phyloP scores from a whole-genome alignment of 2,797 vertebrate species.

The Rallus crepitans region DNA sequence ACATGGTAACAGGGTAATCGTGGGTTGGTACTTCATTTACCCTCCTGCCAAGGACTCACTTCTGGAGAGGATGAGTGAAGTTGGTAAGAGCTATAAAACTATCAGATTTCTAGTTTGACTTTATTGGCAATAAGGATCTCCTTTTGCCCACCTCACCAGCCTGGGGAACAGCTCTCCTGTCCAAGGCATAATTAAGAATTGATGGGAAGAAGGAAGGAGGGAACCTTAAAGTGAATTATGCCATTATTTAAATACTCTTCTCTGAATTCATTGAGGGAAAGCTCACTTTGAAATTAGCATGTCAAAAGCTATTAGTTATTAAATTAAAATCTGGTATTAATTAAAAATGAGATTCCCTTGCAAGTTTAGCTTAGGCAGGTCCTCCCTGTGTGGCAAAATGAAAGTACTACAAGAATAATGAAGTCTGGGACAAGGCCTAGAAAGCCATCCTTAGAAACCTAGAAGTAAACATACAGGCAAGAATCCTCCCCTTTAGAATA shows the following conservation, averaged over 20 bases:
- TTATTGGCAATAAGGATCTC: background rate
- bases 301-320: conserved; percentile 43
- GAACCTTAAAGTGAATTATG: background rate
- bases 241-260: conserved; percentile 49
- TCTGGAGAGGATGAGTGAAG: background rate
- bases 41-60: background rate
- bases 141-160: background rate
- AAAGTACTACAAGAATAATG: background rate
- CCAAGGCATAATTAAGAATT: conserved; percentile 4
- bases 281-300: conserved; percentile 39
- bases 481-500: background rate
- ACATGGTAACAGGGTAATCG: background rate
- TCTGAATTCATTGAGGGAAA: conserved; percentile 44
- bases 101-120: background rate
- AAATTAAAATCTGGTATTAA: conserved; percentile 57
- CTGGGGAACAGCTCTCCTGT: background rate
- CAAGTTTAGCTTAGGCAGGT: conserved; percentile 1
- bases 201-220: background rate
- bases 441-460: background rate
- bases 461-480: background rate
- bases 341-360: conserved; percentile 52
- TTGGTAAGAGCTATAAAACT: background rate
- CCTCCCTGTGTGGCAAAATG: background rate
- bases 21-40: background rate
- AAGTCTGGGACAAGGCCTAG: background rate